phyloP scores from a whole-genome alignment of 2,888 invertebrate species.

The Matsumyia berberina region DNA sequence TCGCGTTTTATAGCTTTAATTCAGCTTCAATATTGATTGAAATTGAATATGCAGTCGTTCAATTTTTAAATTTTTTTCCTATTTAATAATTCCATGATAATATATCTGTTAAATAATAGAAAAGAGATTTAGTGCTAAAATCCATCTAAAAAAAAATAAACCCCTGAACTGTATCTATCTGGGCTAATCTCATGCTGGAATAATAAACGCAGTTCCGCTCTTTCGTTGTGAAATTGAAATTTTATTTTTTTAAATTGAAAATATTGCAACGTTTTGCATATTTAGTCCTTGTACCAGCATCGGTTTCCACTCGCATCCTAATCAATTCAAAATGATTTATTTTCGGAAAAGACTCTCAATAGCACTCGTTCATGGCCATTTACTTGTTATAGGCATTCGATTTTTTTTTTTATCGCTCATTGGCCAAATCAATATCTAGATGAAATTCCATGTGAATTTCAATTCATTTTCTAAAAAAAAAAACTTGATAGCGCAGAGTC shows the following conservation, averaged over 20 bases:
- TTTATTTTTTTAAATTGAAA: not conserved
- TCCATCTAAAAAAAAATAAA: no score
- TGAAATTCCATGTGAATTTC: slow-evolving; percentile 34
- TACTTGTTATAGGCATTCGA: slow-evolving; percentile 22
- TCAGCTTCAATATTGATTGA: no score
- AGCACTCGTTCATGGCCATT: slow-evolving; percentile 6
- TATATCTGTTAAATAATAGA: no score
- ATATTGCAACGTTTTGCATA: not conserved
- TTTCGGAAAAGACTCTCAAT: not conserved
- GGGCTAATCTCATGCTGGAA: slow-evolving; percentile 23
- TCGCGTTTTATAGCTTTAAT: no score
- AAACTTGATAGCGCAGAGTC: slow-evolving; percentile 64
- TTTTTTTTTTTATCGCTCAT: not conserved
- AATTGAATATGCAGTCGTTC: no score
- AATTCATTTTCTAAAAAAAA: slow-evolving; percentile 51
- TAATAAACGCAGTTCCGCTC: slow-evolving; percentile 9
- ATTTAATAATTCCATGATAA: no score
- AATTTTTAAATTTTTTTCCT: no score
- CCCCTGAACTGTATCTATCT: no score
- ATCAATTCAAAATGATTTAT: slow-evolving; percentile 3
- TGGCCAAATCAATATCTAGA: not conserved
- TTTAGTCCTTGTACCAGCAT: not conserved
- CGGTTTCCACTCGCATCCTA: not conserved
- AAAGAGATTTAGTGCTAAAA: no score
- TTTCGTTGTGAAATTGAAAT: not conserved